Evolutionary conservation across 1,140 invertebrate species (phyloP).

Genomic region (Leptinotarsa undecemlineata): DNA sequence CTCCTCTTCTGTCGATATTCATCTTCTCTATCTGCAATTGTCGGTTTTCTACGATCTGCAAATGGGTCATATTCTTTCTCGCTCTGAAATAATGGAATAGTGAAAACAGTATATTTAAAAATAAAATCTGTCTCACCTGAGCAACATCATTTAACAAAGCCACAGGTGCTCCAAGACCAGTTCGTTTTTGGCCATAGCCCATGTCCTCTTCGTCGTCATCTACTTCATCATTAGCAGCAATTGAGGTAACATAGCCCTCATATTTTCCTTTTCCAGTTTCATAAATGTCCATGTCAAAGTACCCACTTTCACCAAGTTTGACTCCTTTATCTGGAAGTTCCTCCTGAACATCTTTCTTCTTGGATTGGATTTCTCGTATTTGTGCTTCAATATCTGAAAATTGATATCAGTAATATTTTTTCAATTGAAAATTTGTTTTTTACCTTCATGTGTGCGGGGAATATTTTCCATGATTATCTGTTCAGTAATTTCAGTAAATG

Average conservation of each 20-base stretch:
- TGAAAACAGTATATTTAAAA: no score
- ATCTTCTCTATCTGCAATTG: conserved; percentile 94
- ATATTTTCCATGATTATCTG: conserved; percentile 69
- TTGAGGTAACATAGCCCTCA: conserved; percentile 94
- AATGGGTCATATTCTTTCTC: conserved; percentile 96
- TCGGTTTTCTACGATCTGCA: conserved; percentile 87
- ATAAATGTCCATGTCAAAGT: conserved; percentile 93
- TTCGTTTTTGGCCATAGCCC: conserved; percentile 68
- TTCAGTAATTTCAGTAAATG: background rate
- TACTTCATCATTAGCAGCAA: conserved; percentile 89
- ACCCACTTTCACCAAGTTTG: conserved; percentile 85
- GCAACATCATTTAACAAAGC: conserved; percentile 89
- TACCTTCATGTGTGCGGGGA: conserved; percentile 79
- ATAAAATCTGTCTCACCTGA: conserved; percentile 64
- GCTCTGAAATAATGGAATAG: conserved; percentile 62
- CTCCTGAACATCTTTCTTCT: conserved; percentile 78
- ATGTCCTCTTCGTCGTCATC: conserved; percentile 90
- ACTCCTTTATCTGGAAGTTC: conserved; percentile 72
- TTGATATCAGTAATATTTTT: conserved; percentile 13
- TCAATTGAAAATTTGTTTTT: conserved; percentile 24
- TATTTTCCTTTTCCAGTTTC: conserved; percentile 82
- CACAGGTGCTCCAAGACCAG: conserved; percentile 82
- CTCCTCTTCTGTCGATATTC: conserved; percentile 89
- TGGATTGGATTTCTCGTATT: conserved; percentile 86
- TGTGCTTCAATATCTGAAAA: conserved; percentile 88